A percentile compares a stretch with the other conserved stretches of the same genome.
These are phyloP conservation scores for Peromyscus attwateri DNA, from an alignment of 2,797 vertebrate genomes.

Conservation along the genomic window DNA sequence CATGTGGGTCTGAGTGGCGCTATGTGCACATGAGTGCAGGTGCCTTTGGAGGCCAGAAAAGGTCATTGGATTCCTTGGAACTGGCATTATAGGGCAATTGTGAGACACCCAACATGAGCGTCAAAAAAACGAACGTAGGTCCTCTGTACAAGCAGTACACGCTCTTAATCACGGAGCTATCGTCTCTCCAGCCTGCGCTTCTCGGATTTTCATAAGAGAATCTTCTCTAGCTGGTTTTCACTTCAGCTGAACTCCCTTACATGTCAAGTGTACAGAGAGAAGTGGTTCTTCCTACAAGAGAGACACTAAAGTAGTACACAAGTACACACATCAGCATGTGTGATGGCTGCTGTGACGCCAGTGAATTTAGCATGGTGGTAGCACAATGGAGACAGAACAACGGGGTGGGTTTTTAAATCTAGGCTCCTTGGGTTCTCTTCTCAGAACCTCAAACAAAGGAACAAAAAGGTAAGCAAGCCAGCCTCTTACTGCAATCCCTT, in stretches of 20 bases:
- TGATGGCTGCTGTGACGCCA: neutral
- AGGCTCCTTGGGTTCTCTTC: neutral
- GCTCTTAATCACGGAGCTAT: neutral
- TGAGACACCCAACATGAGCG: neutral
- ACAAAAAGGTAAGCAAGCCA: neutral
- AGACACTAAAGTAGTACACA: neutral
- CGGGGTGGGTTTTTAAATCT: neutral
- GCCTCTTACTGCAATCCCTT: conserved; percentile 57
- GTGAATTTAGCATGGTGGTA: neutral
- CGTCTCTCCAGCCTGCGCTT: neutral
- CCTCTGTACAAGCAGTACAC: neutral
- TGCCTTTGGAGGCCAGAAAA: neutral
- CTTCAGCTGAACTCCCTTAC: neutral
- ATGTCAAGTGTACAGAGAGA: neutral
- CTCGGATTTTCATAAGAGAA: neutral
- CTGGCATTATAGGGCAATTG: neutral
- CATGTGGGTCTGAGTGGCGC: neutral
- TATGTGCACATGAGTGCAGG: neutral
- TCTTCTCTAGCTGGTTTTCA: conserved; percentile 19
- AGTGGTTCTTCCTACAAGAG: neutral
- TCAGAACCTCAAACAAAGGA: neutral
- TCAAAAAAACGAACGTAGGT: neutral
- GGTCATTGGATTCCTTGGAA: neutral
- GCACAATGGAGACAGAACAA: neutral
- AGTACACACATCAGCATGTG: neutral